These are phyloP conservation scores for Aleiodes testaceus DNA, from an alignment of 2,888 invertebrate genomes.

Conservation along the genomic window DNA sequence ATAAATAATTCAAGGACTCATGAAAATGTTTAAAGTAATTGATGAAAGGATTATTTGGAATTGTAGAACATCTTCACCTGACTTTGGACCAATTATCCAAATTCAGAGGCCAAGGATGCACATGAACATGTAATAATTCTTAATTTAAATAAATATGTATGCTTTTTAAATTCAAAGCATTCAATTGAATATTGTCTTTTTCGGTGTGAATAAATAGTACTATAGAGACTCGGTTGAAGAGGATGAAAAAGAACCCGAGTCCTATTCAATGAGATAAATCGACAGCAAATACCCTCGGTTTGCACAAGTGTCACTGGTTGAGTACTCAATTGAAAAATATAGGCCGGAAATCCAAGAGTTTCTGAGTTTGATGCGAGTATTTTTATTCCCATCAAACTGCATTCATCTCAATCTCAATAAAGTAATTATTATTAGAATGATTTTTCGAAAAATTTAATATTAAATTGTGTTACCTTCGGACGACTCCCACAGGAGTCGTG, in stretches of 20 bases:
- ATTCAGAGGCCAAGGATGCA: too few relatives aligned
- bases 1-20: constrained; percentile 20
- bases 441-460: constrained; percentile 1
- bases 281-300: constrained; percentile 1
- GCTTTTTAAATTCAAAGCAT: background rate
- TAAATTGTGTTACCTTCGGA: background rate
- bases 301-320: constrained; percentile 6
- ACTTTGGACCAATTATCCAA: too few relatives aligned
- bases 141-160: too few relatives aligned
- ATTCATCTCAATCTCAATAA: constrained; percentile 1
- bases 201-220: background rate
- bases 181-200: background rate
- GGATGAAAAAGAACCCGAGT: constrained; percentile 7
- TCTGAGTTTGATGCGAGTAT: background rate
- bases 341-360: constrained; percentile 26
- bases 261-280: constrained; percentile 29
- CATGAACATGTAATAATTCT: too few relatives aligned
- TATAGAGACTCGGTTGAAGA: background rate
- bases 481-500: constrained; percentile 11
- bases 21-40: constrained; percentile 2
- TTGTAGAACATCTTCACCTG: too few relatives aligned
- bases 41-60: too few relatives aligned
- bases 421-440: too few relatives aligned
- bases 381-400: background rate
- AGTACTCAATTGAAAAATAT: constrained; percentile 25